phyloP scores from a whole-genome alignment of 2,888 invertebrate genomes.

The Sphinx pinastri region DNA sequence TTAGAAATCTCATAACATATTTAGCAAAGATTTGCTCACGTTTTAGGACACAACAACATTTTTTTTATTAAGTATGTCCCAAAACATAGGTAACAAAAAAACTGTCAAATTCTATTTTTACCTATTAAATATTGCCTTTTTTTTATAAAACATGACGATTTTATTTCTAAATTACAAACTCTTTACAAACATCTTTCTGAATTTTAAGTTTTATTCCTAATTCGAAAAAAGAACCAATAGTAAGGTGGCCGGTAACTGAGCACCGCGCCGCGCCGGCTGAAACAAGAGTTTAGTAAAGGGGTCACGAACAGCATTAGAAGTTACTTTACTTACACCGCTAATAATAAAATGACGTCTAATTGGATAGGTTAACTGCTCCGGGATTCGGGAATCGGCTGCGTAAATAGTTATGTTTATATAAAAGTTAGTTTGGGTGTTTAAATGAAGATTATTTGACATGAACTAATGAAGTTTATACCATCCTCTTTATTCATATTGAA shows the following conservation, averaged over 20 bases:
- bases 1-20: no score
- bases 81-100: no score
- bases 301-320: conserved; percentile 60
- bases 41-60: no score
- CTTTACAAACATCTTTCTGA: no score
- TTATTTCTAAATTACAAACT: no score
- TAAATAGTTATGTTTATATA: conserved; percentile 15
- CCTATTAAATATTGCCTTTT: no score
- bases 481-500: no score
- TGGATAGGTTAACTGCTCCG: conserved; percentile 54
- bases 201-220: not conserved
- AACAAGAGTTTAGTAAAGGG: conserved; percentile 50
- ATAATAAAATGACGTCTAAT: conserved; percentile 60
- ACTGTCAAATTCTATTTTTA: no score
- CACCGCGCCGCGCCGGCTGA: conserved; percentile 33
- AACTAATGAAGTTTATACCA: no score
- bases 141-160: no score
- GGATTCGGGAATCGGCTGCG: conserved; percentile 32
- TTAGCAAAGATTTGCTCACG: no score
- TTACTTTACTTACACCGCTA: conserved; percentile 46
- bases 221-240: conserved; percentile 33
- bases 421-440: not conserved
- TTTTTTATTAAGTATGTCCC: no score
- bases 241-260: conserved; percentile 44
- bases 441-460: not conserved